These are phyloP conservation scores for Margaritifera margaritifera DNA, from an alignment of 2,888 invertebrate species.

Conservation along the genomic window DNA sequence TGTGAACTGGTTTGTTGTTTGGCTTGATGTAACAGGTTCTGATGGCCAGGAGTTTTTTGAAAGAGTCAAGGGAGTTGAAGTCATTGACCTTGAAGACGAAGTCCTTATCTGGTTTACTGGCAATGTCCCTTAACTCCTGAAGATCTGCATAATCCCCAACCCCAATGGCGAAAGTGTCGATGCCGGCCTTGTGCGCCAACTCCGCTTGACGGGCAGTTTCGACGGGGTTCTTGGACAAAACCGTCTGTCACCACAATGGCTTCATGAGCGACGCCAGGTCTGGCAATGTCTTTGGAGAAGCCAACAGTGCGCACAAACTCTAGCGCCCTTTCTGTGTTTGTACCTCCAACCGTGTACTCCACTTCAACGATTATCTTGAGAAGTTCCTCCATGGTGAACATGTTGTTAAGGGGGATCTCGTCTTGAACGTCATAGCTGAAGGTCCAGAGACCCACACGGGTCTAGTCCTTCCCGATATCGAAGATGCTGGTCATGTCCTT, in stretches of 20 bases:
- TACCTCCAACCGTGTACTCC: conserved; percentile 41
- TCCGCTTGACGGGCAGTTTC: conserved; percentile 49
- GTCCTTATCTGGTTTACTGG: conserved; percentile 46
- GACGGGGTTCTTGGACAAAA: conserved; percentile 47
- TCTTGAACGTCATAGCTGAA: conserved; percentile 41
- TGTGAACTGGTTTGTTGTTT: conserved; percentile 14
- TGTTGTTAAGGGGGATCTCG: conserved; percentile 38
- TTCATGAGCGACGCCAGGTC: conserved; percentile 51
- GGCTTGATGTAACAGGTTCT: conserved; percentile 52
- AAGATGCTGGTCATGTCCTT: conserved; percentile 41
- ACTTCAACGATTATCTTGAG: conserved; percentile 29
- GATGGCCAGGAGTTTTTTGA: conserved; percentile 53
- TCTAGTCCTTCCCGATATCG: conserved; percentile 43
- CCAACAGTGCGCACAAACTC: conserved; percentile 41
- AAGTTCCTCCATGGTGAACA: conserved; percentile 26
- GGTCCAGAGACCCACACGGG: conserved; percentile 48
- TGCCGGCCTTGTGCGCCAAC: conserved; percentile 44
- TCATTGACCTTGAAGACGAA: conserved; percentile 55
- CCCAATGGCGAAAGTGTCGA: conserved; percentile 63
- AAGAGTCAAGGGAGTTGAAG: conserved; percentile 53
- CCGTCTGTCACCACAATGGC: conserved; percentile 66
- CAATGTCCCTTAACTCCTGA: conserved; percentile 55
- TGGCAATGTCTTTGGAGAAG: conserved; percentile 28
- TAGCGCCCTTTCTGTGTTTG: conserved; percentile 51
- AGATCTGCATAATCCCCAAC: conserved; percentile 54